Evolutionary conservation across 2,797 vertebrate species (phyloP).

Genomic region (Tragelaphus oryx): DNA sequence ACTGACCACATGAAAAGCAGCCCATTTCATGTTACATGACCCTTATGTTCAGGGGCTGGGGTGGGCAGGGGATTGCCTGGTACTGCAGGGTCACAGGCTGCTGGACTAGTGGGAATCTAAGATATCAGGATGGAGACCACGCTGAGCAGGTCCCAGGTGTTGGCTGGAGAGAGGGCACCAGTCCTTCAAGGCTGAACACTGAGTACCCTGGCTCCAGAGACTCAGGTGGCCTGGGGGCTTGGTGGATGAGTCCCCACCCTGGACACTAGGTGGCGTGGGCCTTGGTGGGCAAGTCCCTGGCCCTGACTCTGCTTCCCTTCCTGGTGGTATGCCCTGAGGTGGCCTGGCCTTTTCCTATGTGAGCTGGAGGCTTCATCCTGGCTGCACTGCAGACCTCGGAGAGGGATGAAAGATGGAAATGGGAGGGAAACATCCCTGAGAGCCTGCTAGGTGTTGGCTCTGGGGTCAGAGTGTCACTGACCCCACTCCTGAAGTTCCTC

Average conservation of each 20-base stretch:
- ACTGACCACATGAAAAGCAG: neutral
- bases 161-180: neutral
- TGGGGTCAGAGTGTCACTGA: too few species aligned
- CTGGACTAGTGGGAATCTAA: neutral
- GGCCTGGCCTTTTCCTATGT: neutral
- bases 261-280: neutral
- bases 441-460: fast-evolving
- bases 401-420: neutral
- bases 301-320: neutral
- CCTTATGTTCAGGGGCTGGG: neutral
- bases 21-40: neutral
- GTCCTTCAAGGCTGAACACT: neutral
- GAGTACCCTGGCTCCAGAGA: neutral
- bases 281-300: neutral
- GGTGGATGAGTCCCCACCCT: neutral
- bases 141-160: neutral
- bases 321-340: neutral
- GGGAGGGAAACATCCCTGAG: neutral
- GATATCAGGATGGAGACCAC: neutral
- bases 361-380: neutral
- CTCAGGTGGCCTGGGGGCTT: too few species aligned
- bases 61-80: neutral
- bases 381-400: neutral
- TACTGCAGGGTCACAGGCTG: neutral
- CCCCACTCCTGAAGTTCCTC: neutral